These are phyloP conservation scores for Gouania willdenowi DNA, from an alignment of 2,797 vertebrate species.

Conservation along the genomic window DNA sequence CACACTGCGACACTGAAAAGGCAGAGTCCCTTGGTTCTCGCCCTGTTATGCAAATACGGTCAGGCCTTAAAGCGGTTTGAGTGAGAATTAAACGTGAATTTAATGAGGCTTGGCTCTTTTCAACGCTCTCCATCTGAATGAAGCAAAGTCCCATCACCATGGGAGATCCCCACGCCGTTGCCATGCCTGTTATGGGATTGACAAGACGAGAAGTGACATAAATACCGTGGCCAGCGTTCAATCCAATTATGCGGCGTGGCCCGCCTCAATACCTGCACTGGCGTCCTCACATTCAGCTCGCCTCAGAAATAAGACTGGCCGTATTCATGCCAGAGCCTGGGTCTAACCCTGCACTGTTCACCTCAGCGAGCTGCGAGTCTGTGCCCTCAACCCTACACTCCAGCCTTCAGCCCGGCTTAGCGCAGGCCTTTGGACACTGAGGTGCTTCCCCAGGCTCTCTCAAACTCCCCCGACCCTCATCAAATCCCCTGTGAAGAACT, in stretches of 20 bases:
- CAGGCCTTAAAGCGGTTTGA: slow-evolving; percentile 79
- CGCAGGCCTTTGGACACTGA: slow-evolving; percentile 86
- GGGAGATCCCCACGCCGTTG: slow-evolving; percentile 82
- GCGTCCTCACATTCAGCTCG: slow-evolving; percentile 89
- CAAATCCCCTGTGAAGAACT: too few species aligned
- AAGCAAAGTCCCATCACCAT: slow-evolving; percentile 83
- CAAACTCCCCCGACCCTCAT: too few species aligned
- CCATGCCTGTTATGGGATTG: slow-evolving; percentile 92
- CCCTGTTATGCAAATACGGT: slow-evolving; percentile 97
- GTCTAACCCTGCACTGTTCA: slow-evolving; percentile 51
- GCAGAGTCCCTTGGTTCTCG: slow-evolving; percentile 73
- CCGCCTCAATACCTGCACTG: slow-evolving; percentile 89
- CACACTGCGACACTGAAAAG: slow-evolving; percentile 65
- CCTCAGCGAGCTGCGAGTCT: slow-evolving; percentile 78
- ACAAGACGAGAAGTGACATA: slow-evolving; percentile 99
- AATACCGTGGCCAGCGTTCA: slow-evolving; percentile 93
- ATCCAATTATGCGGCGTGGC: slow-evolving; percentile 95
- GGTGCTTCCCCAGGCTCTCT: slow-evolving; percentile 82
- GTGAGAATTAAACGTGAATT: slow-evolving; percentile 97
- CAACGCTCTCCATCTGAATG: slow-evolving; percentile 74
- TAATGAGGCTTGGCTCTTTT: slow-evolving; percentile 85
- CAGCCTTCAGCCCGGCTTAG: slow-evolving; percentile 85
- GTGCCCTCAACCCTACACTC: slow-evolving; percentile 81
- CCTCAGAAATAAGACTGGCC: slow-evolving; percentile 55
- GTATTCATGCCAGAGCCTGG: slow-evolving; percentile 48